Evolutionary conservation across 2,888 invertebrate genomes (phyloP).

Genomic region (Conchocele bisecta): DNA sequence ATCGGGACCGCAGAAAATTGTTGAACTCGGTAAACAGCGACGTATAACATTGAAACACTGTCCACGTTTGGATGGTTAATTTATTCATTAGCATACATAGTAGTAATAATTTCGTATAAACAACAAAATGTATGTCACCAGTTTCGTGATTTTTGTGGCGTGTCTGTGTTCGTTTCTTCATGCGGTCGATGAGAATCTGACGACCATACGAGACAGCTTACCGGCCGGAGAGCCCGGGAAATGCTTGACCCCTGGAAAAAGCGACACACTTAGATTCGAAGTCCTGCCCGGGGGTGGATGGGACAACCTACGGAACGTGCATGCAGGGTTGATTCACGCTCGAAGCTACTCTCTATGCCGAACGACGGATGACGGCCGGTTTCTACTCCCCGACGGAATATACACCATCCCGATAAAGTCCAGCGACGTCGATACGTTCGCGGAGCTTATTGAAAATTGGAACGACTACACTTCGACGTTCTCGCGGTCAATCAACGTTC

Average conservation of each 20-base stretch:
- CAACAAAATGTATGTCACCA: too few relatives aligned
- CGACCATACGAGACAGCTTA: too few relatives aligned
- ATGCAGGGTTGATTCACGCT: conserved; percentile 60
- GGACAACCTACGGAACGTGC: conserved; percentile 74
- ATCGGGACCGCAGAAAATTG: too few relatives aligned
- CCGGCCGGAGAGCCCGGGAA: conserved; percentile 41
- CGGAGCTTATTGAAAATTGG: conserved; percentile 67
- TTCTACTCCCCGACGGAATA: conserved; percentile 70
- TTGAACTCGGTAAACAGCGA: too few relatives aligned
- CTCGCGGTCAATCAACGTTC: conserved; percentile 64
- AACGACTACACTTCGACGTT: conserved; percentile 65
- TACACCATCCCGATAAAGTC: conserved; percentile 67
- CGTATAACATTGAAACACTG: too few relatives aligned
- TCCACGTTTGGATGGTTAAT: too few relatives aligned
- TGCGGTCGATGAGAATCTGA: too few relatives aligned
- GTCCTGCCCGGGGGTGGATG: conserved; percentile 75
- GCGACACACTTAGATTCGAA: conserved; percentile 51
- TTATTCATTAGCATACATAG: too few relatives aligned
- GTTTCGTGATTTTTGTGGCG: too few relatives aligned
- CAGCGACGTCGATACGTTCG: conserved; percentile 66
- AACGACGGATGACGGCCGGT: conserved; percentile 71
- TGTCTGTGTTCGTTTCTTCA: too few relatives aligned
- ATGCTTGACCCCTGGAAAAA: conserved; percentile 6
- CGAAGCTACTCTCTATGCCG: conserved; percentile 68
- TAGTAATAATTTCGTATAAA: too few relatives aligned